Evolutionary conservation across 2,113 vertebrate genomes (phyloP).

Genomic region (Equus quagga): DNA sequence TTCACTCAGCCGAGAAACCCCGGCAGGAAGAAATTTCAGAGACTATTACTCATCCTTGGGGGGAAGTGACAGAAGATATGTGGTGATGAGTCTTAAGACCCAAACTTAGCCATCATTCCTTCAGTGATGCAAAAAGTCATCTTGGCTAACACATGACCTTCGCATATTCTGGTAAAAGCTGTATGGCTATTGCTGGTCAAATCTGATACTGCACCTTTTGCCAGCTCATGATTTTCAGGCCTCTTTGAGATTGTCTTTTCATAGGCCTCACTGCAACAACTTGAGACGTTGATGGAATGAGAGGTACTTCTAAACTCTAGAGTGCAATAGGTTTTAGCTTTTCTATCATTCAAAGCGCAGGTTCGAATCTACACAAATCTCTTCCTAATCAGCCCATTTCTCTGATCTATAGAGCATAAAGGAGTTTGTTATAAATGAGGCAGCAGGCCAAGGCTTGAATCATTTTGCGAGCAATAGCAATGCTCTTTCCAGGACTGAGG

Average conservation of each 20-base stretch:
- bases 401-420: neutral
- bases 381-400: conserved; percentile 59
- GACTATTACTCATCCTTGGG: neutral
- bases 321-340: conserved; percentile 29
- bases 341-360: neutral
- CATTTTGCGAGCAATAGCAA: neutral
- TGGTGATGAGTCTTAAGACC: neutral
- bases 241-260: conserved; percentile 77
- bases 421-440: conserved; percentile 25
- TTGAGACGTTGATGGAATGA: conserved; percentile 76
- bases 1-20: neutral
- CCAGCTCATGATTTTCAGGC: conserved; percentile 71
- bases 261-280: neutral
- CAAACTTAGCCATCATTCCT: neutral
- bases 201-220: conserved; percentile 55
- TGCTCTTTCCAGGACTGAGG: neutral
- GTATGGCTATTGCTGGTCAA: conserved; percentile 59
- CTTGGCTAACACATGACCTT: neutral
- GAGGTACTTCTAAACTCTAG: conserved; percentile 78
- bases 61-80: neutral
- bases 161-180: conserved; percentile 35
- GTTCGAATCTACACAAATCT: neutral
- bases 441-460: neutral
- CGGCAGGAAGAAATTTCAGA: neutral
- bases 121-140: neutral